Evolutionary conservation across 2,113 vertebrate species (phyloP).

Genomic region (Tauraco erythrolophus): DNA sequence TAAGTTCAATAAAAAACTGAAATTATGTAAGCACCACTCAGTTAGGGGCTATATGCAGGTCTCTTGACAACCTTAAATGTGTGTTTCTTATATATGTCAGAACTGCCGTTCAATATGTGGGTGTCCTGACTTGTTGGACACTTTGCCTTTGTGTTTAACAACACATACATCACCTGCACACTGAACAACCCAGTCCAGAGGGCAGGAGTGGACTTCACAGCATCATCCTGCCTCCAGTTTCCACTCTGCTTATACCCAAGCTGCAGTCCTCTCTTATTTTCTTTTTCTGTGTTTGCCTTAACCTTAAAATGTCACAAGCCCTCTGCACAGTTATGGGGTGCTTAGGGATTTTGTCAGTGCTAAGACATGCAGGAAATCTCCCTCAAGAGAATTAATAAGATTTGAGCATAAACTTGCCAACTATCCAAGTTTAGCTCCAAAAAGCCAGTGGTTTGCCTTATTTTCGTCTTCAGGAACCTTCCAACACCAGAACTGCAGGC

Average conservation of each 20-base stretch:
- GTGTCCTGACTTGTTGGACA: neutral
- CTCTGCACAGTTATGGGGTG: neutral
- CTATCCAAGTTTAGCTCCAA: neutral
- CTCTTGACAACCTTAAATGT: neutral
- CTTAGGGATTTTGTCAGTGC: neutral
- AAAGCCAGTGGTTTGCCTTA: neutral
- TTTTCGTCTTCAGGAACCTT: neutral
- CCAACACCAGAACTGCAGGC: neutral
- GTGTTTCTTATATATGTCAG: neutral
- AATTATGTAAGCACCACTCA: neutral
- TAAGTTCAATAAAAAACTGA: conserved; percentile 1
- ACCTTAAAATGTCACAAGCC: neutral
- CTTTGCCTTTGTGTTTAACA: neutral
- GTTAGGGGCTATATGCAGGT: neutral
- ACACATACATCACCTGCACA: neutral
- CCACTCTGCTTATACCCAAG: neutral
- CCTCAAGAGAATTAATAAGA: neutral
- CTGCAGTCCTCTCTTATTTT: neutral
- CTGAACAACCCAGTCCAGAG: neutral
- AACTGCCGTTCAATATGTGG: neutral
- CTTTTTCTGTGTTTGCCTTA: neutral
- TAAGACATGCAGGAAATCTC: neutral
- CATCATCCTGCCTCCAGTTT: neutral
- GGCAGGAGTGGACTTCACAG: neutral
- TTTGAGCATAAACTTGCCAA: neutral